These are phyloP conservation scores for Catostomus latipinnis DNA, from an alignment of 2,797 vertebrate genomes.

Conservation along the genomic window DNA sequence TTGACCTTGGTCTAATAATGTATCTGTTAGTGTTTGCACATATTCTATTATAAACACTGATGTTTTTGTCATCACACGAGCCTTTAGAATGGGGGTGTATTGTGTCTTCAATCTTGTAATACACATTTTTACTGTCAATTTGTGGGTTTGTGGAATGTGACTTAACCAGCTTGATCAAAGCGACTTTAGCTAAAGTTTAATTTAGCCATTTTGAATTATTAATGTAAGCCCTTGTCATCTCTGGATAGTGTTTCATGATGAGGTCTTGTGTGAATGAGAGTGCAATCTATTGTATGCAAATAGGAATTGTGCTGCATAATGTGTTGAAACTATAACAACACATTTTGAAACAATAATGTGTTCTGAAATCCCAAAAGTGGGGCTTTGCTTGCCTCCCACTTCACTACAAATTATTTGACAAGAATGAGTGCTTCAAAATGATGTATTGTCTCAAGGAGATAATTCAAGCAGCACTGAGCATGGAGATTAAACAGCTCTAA, in stretches of 20 bases:
- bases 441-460: neutral
- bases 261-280: neutral
- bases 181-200: neutral
- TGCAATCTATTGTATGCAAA: neutral
- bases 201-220: neutral
- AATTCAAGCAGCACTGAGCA: neutral
- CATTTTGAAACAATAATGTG: constrained; percentile 7
- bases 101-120: neutral
- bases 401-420: constrained; percentile 3
- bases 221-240: neutral
- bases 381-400: too few relatives aligned
- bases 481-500: too few relatives aligned
- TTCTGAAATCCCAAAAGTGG: too few relatives aligned
- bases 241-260: neutral
- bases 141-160: neutral
- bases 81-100: too few relatives aligned
- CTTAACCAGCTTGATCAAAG: neutral
- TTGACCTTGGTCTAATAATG: too few relatives aligned
- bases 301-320: neutral
- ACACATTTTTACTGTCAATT: neutral
- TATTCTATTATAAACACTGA: too few relatives aligned
- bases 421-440: neutral
- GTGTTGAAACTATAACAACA: neutral
- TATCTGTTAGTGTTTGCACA: too few relatives aligned
- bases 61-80: too few relatives aligned